Evolutionary conservation across 2,113 vertebrate genomes (phyloP), one percentile per base, ranked within the genome.

Genomic region (Hemibates koningsi): DNA sequence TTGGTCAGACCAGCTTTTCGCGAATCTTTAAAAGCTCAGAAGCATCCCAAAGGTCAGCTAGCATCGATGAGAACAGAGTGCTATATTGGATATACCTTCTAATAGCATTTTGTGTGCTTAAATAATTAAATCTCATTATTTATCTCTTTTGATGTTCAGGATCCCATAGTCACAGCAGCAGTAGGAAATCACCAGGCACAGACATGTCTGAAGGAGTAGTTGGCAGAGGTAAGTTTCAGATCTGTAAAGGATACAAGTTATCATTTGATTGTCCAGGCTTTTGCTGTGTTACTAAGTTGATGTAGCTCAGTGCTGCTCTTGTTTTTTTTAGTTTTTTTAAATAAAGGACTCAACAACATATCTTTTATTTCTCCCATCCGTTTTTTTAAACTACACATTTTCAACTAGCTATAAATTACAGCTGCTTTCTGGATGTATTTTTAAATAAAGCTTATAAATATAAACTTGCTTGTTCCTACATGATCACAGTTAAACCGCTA

Each of bases 221-320:
- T 91, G 98, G 97, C 86, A 97, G 96, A 98, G 98, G 98, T 98
- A 66, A 88, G 93, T 94, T 24, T 68, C 9, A 43, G 4, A 83
- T 52, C n/a, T 54, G 32, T 79, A 29, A 3, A 76, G 9, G 9
- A 10, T 19, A 61, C 9, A 27, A 61, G 34, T 83, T 27, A 34
- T 27, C 41, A n/a, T 66, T 80, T n/a, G 57, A 53, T 48, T 81
- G 14, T 34, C 9, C 17, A 27, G 9, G 43, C 6, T 38, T 81
- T 50, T 82, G 14, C 71, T 78, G 24, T 48, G 68, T 76, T 76
- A 19, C 71, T 48, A 48, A 76, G 41, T 6, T 48, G 24, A 48
- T 76, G 71, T 48, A 17, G 41, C 41, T 76, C 14, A 48, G 68
- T 76, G 9, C 41, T 76, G 8, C 34, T 27, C n/a, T 24, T 71